These are phyloP conservation scores for Daphoenositta chrysoptera DNA, from an alignment of 2,113 vertebrate species.

Conservation along the genomic window DNA sequence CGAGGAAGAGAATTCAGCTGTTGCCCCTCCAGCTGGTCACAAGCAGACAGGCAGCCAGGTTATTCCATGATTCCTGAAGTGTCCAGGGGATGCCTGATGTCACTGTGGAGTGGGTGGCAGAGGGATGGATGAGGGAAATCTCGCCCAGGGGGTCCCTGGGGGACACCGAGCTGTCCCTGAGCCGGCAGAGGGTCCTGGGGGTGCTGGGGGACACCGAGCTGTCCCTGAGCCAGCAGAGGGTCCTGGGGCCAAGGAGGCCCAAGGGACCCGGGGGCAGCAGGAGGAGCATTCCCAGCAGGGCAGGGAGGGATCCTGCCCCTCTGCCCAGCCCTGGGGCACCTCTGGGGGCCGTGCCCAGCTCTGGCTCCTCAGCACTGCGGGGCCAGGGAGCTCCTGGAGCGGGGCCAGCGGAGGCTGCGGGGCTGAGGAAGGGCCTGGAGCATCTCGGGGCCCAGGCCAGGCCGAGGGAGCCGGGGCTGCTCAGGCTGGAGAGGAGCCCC, in stretches of 20 bases:
- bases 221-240: not conserved
- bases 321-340: not conserved
- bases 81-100: not conserved
- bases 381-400: too few species aligned
- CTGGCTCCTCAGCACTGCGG: too few species aligned
- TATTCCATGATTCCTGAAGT: not conserved
- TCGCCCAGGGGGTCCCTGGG: fast-evolving
- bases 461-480: too few species aligned
- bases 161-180: not conserved
- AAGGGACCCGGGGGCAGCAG: not conserved
- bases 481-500: not conserved
- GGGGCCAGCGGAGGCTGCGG: too few species aligned
- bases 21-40: not conserved
- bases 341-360: too few species aligned
- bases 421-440: too few species aligned
- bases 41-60: not conserved
- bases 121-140: not conserved
- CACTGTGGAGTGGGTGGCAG: not conserved
- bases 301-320: not conserved
- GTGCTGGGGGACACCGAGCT: not conserved
- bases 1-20: not conserved
- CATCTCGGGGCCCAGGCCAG: too few species aligned
- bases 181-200: not conserved
- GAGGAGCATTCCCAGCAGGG: not conserved
- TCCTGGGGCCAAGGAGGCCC: not conserved